Conservation (phyloP, 2,888 invertebrate species). For the Polyommatus iphigenia region DNA sequence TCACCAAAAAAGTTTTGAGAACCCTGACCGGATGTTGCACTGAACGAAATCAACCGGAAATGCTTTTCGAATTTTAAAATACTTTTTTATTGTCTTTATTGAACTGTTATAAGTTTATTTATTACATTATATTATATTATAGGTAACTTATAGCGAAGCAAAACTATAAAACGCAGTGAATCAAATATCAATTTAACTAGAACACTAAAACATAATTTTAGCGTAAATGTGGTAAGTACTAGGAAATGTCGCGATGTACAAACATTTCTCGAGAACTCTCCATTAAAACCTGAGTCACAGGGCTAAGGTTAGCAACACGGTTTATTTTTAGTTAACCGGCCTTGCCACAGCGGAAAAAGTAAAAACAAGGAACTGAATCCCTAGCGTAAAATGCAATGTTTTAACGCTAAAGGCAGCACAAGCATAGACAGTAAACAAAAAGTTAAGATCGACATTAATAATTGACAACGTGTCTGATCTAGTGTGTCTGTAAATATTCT, state of each 20-base stretch:
- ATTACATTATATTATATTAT: too few relatives aligned
- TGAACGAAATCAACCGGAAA: not conserved
- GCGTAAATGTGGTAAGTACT: constrained; percentile 38
- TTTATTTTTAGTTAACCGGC: constrained; percentile 44
- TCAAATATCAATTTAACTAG: constrained; percentile 14
- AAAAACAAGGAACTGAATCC: not conserved
- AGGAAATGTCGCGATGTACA: constrained; percentile 43
- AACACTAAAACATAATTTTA: constrained; percentile 13
- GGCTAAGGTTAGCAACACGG: constrained; percentile 40
- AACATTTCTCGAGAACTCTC: constrained; percentile 43
- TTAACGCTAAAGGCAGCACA: too few relatives aligned
- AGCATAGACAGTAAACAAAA: too few relatives aligned
- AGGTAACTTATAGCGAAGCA: not conserved
- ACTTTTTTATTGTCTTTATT: not conserved
- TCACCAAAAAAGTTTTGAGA: not conserved
- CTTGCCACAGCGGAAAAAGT: constrained; percentile 27
- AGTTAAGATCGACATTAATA: too few relatives aligned
- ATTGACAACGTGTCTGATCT: too few relatives aligned
- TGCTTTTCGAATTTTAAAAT: not conserved
- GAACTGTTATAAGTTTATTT: not conserved
- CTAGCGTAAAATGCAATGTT: too few relatives aligned
- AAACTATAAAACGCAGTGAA: not conserved
- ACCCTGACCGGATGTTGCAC: not conserved
- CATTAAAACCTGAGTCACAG: constrained; percentile 47
- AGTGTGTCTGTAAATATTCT: too few relatives aligned